Evolutionary conservation across 2,797 vertebrate genomes (phyloP).

Genomic region (Gobionotothen gibberifrons): DNA sequence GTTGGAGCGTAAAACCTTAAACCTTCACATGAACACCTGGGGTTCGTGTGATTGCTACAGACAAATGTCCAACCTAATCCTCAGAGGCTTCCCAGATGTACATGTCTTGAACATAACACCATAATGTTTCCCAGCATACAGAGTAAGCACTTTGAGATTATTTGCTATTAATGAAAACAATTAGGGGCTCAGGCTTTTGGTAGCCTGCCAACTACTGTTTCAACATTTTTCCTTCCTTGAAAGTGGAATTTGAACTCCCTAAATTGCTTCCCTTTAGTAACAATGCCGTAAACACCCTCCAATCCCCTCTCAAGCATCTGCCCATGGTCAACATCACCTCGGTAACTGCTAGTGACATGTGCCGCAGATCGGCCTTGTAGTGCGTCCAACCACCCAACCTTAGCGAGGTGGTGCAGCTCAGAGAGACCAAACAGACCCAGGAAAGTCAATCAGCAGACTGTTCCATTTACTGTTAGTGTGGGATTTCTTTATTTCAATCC

Average conservation of each 20-base stretch:
- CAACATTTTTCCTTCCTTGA: constrained; percentile 65
- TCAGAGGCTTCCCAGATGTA: constrained; percentile 74
- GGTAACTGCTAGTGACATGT: constrained; percentile 76
- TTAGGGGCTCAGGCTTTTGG: constrained; percentile 77
- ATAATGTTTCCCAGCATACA: constrained; percentile 74
- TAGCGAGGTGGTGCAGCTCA: constrained; percentile 61
- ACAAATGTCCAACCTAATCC: constrained; percentile 72
- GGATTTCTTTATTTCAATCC: constrained; percentile 47
- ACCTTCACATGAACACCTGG: constrained; percentile 44
- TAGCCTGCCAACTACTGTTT: constrained; percentile 80
- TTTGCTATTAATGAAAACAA: constrained; percentile 82
- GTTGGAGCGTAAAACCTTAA: constrained; percentile 36
- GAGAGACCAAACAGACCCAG: constrained; percentile 54
- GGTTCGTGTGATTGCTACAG: constrained; percentile 58
- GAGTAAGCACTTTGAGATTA: constrained; percentile 76
- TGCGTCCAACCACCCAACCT: constrained; percentile 62
- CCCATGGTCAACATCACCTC: constrained; percentile 75
- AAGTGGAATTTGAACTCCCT: constrained; percentile 78
- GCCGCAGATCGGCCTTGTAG: constrained; percentile 71
- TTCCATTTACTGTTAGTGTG: constrained; percentile 54
- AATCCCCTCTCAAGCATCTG: constrained; percentile 72
- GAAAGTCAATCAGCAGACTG: constrained; percentile 54
- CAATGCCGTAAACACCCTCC: constrained; percentile 78
- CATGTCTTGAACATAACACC: constrained; percentile 64
- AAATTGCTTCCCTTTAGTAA: constrained; percentile 81